phyloP scores from a whole-genome alignment of 2,113 vertebrate genomes.

The Patagioenas fasciata region DNA sequence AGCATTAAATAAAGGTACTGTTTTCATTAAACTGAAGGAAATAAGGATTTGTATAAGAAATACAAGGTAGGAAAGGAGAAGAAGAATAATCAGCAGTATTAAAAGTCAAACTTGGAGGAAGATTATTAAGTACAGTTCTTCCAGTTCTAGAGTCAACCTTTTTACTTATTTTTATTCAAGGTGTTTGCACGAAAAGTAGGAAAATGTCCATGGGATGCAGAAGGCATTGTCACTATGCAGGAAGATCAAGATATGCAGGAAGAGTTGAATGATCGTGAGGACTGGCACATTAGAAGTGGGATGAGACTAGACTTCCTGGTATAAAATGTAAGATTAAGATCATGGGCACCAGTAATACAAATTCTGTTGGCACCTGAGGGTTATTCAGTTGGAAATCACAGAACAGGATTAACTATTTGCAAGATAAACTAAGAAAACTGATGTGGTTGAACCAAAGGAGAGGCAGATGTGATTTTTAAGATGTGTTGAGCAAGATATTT shows the following conservation, averaged over 20 bases:
- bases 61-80: neutral
- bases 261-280: neutral
- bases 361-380: neutral
- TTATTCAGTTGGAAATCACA: neutral
- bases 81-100: slow-evolving; percentile 2
- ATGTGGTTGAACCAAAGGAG: neutral
- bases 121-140: neutral
- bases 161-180: neutral
- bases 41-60: neutral
- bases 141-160: neutral
- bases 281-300: neutral
- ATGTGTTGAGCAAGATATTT: neutral
- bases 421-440: neutral
- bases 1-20: neutral
- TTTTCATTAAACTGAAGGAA: slow-evolving; percentile 36
- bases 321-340: neutral
- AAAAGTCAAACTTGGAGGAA: neutral
- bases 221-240: neutral
- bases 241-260: neutral
- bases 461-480: neutral
- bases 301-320: neutral
- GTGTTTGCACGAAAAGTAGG: neutral
- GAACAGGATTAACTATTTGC: neutral
- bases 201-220: neutral
- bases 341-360: neutral